phyloP scores from a whole-genome alignment of 2,797 vertebrate species.

The Enteromius paludinosus region DNA sequence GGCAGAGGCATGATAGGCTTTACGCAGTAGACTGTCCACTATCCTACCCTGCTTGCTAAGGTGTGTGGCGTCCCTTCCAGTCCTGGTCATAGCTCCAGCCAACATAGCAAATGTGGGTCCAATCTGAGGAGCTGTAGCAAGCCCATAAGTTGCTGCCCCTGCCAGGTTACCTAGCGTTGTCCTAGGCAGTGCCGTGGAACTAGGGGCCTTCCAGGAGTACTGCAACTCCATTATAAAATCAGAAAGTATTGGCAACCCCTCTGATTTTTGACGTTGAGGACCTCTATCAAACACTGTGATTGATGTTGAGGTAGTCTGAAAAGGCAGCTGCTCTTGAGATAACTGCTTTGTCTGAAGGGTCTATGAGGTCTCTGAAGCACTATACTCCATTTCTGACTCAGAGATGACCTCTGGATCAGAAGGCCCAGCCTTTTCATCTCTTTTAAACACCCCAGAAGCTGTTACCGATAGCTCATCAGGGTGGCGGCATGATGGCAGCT shows the following conservation, averaged over 20 bases:
- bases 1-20: neutral
- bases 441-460: neutral
- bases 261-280: too few species aligned
- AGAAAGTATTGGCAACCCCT: too few species aligned
- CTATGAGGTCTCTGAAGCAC: neutral
- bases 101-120: neutral
- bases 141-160: neutral
- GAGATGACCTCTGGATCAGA: neutral
- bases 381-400: neutral
- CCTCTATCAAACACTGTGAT: too few species aligned
- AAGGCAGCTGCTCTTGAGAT: neutral
- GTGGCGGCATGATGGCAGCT: too few species aligned
- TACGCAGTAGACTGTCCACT: neutral
- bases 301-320: neutral
- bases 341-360: neutral
- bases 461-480: too few species aligned
- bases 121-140: neutral
- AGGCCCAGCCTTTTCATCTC: neutral
- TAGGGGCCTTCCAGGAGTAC: neutral
- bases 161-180: neutral
- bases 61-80: neutral
- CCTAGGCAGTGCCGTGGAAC: neutral
- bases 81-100: neutral
- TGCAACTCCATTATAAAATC: too few species aligned
- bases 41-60: neutral